A percentile compares a stretch with the other conserved stretches of the same genome.
Conservation (phyloP, 2,797 vertebrate species). For the Myotis vivesi region DNA sequence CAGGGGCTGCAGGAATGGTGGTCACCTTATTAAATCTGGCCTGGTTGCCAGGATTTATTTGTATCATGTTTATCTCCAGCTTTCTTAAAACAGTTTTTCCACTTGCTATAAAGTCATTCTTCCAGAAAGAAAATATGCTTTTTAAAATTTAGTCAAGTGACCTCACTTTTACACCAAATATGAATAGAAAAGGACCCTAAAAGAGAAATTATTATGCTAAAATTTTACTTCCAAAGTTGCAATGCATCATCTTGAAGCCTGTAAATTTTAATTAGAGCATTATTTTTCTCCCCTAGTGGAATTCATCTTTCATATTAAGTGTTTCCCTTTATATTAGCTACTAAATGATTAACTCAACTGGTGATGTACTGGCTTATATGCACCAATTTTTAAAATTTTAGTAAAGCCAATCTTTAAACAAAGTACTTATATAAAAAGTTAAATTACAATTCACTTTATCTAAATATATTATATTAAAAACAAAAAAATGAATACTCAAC, state of each 20-base stretch:
- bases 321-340: background rate
- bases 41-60: background rate
- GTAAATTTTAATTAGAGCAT: background rate
- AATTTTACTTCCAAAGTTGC: background rate
- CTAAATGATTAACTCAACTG: background rate
- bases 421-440: background rate
- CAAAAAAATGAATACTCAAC: background rate
- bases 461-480: background rate
- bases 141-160: conserved; percentile 28
- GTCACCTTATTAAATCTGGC: background rate
- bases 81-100: background rate
- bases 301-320: background rate
- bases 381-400: background rate
- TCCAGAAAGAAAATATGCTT: conserved; percentile 43
- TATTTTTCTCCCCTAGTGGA: background rate
- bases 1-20: rapidly evolving
- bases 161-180: background rate
- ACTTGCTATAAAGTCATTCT: conserved; percentile 41
- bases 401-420: background rate
- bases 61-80: background rate
- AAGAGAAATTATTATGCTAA: background rate
- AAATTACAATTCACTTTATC: background rate
- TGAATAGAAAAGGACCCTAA: conserved; percentile 18
- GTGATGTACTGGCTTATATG: background rate
- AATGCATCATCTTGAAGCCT: background rate